Conservation (phyloP, 2,113 vertebrate species). For the Nettapus auritus region DNA sequence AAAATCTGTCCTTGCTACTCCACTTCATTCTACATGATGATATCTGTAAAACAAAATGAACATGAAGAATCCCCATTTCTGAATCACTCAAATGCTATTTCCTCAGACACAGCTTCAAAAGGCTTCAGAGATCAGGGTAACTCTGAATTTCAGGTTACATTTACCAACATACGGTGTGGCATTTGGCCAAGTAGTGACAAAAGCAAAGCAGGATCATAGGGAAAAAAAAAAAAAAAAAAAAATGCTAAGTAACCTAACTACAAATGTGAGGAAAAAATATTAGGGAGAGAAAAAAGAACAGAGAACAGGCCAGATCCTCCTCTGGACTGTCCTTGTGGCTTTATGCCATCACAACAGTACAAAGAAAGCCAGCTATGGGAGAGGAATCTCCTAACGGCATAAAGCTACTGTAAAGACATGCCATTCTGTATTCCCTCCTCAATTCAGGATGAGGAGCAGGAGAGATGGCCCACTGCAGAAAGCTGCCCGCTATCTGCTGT, state of each 20-base stretch:
- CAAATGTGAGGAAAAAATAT: neutral
- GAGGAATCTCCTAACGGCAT: neutral
- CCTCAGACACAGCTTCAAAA: neutral
- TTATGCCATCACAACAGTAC: neutral
- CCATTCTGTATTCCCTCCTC: neutral
- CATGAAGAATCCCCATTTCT: neutral
- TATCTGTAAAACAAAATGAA: neutral
- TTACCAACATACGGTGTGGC: neutral
- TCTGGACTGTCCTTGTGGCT: neutral
- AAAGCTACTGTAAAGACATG: neutral
- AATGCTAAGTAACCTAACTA: neutral
- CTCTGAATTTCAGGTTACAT: slow-evolving; percentile 45
- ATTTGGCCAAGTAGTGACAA: slow-evolving; percentile 5
- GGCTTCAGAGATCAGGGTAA: slow-evolving; percentile 16
- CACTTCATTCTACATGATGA: neutral
- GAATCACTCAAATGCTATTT: neutral
- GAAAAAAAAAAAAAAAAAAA: neutral
- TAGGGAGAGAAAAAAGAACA: neutral
- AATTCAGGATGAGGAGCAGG: neutral
- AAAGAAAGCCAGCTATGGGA: neutral
- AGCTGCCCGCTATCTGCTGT: neutral
- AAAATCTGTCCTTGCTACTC: neutral
- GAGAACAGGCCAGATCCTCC: neutral
- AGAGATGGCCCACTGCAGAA: neutral
- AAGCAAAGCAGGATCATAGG: neutral